A percentile compares a stretch with the other conserved stretches of the same genome.
Evolutionary conservation across 1,140 invertebrate genomes (phyloP).

Genomic region (Heliconius hewitsoni): DNA sequence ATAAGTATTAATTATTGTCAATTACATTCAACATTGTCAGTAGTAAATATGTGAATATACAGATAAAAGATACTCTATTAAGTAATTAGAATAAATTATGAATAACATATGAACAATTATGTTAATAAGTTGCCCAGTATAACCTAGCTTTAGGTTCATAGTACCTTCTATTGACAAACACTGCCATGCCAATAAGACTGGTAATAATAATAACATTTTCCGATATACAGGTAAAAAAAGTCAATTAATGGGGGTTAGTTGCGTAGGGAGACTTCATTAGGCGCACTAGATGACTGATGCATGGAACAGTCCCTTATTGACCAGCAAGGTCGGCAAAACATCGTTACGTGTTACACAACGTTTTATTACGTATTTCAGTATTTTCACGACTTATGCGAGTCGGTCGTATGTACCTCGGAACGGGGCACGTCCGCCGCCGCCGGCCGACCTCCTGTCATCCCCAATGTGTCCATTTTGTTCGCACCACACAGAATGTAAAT

Average conservation of each 20-base stretch:
- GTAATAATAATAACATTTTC: conserved; percentile 1
- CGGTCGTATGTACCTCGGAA: conserved; percentile 34
- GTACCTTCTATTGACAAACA: conserved; percentile 39
- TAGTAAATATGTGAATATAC: background rate
- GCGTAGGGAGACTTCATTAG: background rate
- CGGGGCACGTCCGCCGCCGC: conserved; percentile 53
- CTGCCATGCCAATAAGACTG: conserved; percentile 32
- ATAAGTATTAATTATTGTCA: background rate
- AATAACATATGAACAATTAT: background rate
- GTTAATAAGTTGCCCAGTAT: conserved; percentile 4
- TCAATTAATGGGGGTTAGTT: background rate
- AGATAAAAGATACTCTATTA: background rate
- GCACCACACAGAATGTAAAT: conserved; percentile 72
- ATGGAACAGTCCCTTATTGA: conserved; percentile 51
- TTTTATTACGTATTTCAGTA: conserved; percentile 45
- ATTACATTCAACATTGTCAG: background rate
- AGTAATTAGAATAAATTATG: background rate
- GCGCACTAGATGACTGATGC: conserved; percentile 32
- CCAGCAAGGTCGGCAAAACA: conserved; percentile 67
- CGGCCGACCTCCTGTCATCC: conserved; percentile 57
- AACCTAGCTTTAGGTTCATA: conserved; percentile 14
- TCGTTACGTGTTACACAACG: conserved; percentile 71
- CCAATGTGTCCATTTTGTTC: conserved; percentile 72
- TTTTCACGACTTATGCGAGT: conserved; percentile 37
- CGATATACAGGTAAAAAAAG: conserved; percentile 4